Base-by-base conservation (phyloP, 2,888 invertebrate genomes). In the Leptinotarsa haldemani region DNA sequence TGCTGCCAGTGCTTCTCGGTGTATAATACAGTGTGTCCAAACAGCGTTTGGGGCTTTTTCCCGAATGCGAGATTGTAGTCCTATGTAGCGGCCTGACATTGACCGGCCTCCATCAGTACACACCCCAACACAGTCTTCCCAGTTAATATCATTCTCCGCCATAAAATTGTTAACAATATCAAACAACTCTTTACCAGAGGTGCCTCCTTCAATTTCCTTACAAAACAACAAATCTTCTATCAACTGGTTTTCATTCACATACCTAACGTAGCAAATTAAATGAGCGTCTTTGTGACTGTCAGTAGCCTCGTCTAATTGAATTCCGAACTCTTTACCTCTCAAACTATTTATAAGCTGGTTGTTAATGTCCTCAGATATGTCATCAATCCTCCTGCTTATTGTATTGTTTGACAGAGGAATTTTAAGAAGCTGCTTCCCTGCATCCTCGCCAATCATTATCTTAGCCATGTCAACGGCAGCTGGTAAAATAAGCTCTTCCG, bases 381-480 rank as follows among this genome's bases (percentile, higher is more conserved):
- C 46, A 65, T 77, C 63, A 50, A 80, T 77, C 79, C 75, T 74
- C 71, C 77, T 71, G 64, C 77, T 73, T 48, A 81, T 79, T 58
- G 75, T 79, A 65, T 70, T 76, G 74, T 80, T 79, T 40, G 80
- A 77, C 65, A 78, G 70, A 50, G 79, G 77, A 48, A 81, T 72
- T 25, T 79, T 79, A 69, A 69, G 72, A 71, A 79, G 46, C 64
- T 72, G 66, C 75, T 81, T 79, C 40, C 67, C 77, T 47, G 73
- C 76, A 5, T 69, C 72, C 75, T 82, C 79, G 46, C 77, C 78
- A 46, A 80, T 64, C 77, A 82, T 81, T 76, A 79, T 79, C 18
- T 78, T 78, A 18, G 79, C 80, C 76, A 82, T 75, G 74, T 80
- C 80, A 64, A 80, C 20, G 74, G 80, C 80, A 76, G 79, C 79